phyloP scores from a whole-genome alignment of 2,888 invertebrate species.

The Stenoptilia bipunctidactyla region DNA sequence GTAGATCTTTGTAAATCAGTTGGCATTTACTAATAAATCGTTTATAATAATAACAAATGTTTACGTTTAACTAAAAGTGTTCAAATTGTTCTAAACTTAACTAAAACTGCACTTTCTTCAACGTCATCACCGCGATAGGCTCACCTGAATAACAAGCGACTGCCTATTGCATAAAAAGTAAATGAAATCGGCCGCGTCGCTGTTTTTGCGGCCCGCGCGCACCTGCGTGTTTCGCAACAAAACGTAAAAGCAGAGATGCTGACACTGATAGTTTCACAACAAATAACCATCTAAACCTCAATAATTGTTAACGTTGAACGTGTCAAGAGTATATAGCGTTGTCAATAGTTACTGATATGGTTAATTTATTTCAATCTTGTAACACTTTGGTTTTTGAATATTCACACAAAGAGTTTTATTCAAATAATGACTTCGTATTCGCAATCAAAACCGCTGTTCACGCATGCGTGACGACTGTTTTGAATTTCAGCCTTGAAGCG shows the following conservation, averaged over 20 bases:
- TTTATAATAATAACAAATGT: too few species aligned
- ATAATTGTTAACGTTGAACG: slow-evolving; percentile 2
- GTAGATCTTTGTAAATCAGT: too few species aligned
- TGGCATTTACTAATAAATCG: too few species aligned
- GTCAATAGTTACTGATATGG: too few species aligned
- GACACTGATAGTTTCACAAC: slow-evolving; percentile 48
- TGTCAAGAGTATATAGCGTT: too few species aligned
- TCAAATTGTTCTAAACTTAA: too few species aligned
- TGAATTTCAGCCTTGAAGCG: slow-evolving; percentile 72
- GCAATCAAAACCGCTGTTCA: slow-evolving; percentile 50
- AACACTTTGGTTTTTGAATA: neutral
- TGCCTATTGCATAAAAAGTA: slow-evolving; percentile 61
- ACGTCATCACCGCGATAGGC: neutral
- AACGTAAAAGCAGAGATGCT: slow-evolving; percentile 67
- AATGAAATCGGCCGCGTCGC: slow-evolving; percentile 57
- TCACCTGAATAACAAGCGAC: neutral
- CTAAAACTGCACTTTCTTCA: neutral
- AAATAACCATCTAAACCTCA: slow-evolving; percentile 7
- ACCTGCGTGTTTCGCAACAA: slow-evolving; percentile 73
- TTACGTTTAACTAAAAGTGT: too few species aligned
- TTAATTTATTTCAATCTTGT: too few species aligned
- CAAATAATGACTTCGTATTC: slow-evolving; percentile 5
- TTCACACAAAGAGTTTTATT: slow-evolving; percentile 1
- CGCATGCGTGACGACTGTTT: slow-evolving; percentile 69
- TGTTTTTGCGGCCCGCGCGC: slow-evolving; percentile 62